phyloP scores from a whole-genome alignment of 2,797 vertebrate genomes.

The Acrossocheilus fasciatus region DNA sequence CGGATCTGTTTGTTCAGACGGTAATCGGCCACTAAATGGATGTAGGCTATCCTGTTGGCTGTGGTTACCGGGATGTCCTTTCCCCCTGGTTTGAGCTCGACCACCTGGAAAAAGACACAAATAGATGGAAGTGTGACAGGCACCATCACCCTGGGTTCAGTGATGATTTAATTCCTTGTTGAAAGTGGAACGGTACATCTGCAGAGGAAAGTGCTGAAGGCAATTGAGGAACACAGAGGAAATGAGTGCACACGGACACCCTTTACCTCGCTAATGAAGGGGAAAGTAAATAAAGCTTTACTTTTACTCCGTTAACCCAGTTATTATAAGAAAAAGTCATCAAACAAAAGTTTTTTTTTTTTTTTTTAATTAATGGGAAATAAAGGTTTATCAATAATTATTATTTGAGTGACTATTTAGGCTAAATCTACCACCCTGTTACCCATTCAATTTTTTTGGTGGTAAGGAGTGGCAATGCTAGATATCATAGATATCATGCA shows the following conservation, averaged over 20 bases:
- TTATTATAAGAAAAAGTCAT: neutral
- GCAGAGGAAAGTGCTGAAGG: conserved; percentile 18
- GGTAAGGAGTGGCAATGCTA: neutral
- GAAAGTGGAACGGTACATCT: conserved; percentile 31
- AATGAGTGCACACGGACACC: conserved; percentile 1
- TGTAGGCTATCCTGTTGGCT: conserved; percentile 95
- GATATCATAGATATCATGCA: neutral
- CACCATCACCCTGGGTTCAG: conserved; percentile 1
- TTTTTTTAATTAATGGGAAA: neutral
- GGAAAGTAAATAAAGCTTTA: conserved; percentile 14
- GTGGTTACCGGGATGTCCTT: conserved; percentile 96
- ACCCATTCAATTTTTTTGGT: neutral
- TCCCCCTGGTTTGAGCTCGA: conserved; percentile 91
- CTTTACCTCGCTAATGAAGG: conserved; percentile 14
- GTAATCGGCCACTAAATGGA: conserved; percentile 96
- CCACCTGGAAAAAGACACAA: conserved; percentile 81
- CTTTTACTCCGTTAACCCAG: neutral
- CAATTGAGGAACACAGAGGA: conserved; percentile 4
- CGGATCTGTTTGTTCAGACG: conserved; percentile 95
- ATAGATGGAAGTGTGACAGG: conserved; percentile 31
- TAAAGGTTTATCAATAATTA: neutral
- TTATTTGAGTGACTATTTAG: neutral
- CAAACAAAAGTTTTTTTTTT: no score
- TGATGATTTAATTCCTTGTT: conserved; percentile 14
- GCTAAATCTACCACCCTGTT: neutral